Percentiles rank a stretch among this genome's conserved stretches.
phyloP scores from a whole-genome alignment of 1,140 invertebrate genomes.

The Camponotus pennsylvanicus region DNA sequence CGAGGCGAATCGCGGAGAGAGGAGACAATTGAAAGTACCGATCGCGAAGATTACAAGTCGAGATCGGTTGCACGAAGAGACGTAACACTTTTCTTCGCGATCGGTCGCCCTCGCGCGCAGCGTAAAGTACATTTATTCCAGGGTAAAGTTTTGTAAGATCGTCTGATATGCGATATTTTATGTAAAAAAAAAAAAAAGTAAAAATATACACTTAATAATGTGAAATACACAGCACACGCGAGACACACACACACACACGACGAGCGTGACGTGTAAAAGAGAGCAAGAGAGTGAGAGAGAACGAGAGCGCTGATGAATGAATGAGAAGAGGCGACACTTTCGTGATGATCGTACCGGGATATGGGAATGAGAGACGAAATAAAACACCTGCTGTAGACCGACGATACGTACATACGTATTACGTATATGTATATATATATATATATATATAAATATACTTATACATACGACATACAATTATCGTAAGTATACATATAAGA shows the following conservation, averaged over 20 bases:
- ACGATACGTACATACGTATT: conserved; percentile 58
- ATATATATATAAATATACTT: conserved; percentile 57
- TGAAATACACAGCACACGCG: conserved; percentile 3
- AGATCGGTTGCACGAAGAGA: background rate
- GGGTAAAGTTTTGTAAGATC: conserved; percentile 69
- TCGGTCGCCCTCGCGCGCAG: conserved; percentile 57
- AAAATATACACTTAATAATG: background rate
- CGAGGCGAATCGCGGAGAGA: conserved; percentile 3
- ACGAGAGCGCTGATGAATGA: conserved; percentile 48
- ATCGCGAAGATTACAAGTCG: conserved; percentile 26
- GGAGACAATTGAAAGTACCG: conserved; percentile 23
- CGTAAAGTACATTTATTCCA: conserved; percentile 56
- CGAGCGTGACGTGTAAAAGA: background rate
- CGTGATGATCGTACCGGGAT: conserved; percentile 25
- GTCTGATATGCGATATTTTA: conserved; percentile 84
- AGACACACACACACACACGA: conserved; percentile 24
- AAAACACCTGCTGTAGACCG: conserved; percentile 53
- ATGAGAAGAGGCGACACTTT: conserved; percentile 8
- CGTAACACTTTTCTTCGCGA: conserved; percentile 25
- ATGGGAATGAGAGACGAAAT: conserved; percentile 54
- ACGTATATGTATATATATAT: conserved; percentile 69
- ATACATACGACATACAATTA: conserved; percentile 71
- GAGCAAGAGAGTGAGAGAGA: conserved; percentile 27
- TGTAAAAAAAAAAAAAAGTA: conserved; percentile 75
- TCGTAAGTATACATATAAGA: conserved; percentile 70